Conservation (phyloP, 1,140 invertebrate species). For the Venturia canescens region DNA sequence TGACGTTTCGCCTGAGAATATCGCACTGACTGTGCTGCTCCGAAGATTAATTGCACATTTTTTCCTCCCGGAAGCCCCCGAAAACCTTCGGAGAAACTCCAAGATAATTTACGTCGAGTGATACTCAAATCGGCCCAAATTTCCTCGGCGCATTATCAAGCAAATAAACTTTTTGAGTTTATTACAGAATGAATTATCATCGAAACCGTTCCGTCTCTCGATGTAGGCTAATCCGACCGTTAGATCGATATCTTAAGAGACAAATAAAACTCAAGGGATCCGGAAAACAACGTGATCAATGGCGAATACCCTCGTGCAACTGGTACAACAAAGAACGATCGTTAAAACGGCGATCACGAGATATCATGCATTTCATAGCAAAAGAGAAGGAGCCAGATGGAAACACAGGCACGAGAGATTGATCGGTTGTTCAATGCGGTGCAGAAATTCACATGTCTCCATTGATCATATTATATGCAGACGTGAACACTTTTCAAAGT, state of each 20-base stretch:
- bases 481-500: too few relatives aligned
- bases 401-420: conserved; percentile 17
- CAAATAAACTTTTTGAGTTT: too few relatives aligned
- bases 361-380: background rate
- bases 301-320: background rate
- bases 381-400: conserved; percentile 12
- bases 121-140: too few relatives aligned
- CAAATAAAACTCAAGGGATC: background rate
- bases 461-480: too few relatives aligned
- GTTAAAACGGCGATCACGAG: conserved; percentile 22
- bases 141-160: too few relatives aligned
- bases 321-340: conserved; percentile 18
- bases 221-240: background rate
- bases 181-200: background rate
- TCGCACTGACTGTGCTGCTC: background rate
- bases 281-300: background rate
- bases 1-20: background rate
- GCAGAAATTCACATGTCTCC: conserved; percentile 25
- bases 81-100: too few relatives aligned
- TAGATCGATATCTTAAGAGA: background rate
- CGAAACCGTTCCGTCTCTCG: background rate
- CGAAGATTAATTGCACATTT: background rate
- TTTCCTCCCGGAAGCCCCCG: background rate
- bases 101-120: too few relatives aligned
- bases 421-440: conserved; percentile 5